A percentile compares a stretch with the other conserved stretches of the same genome.
These are phyloP conservation scores for Sinosuthora webbiana DNA, from an alignment of 2,113 vertebrate species.

Conservation along the genomic window DNA sequence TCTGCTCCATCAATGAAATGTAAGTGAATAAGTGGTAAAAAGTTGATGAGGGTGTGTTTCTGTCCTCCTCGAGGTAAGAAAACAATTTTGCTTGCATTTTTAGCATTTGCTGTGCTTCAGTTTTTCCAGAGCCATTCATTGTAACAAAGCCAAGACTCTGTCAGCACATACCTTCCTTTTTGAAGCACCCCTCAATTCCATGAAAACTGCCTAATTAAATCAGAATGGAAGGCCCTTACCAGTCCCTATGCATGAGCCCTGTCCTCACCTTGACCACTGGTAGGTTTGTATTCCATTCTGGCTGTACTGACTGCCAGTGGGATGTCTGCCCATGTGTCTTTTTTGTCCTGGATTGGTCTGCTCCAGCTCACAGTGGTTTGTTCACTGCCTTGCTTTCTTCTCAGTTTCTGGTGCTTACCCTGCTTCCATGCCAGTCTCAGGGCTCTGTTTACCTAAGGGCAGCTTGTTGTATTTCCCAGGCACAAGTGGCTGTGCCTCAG, in stretches of 20 bases:
- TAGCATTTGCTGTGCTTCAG: neutral
- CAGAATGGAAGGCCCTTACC: neutral
- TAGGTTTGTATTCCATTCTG: slow-evolving; percentile 30
- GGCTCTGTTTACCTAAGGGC: slow-evolving; percentile 52
- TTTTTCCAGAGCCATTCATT: neutral
- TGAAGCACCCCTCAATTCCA: neutral
- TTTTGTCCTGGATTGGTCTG: slow-evolving; percentile 9
- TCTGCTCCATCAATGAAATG: neutral
- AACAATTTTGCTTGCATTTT: neutral
- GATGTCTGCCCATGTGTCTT: neutral
- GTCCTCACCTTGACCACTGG: slow-evolving; percentile 52
- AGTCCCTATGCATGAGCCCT: neutral
- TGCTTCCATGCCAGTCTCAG: slow-evolving; percentile 38
- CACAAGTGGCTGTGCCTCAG: slow-evolving; percentile 44
- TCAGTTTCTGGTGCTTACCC: slow-evolving; percentile 8
- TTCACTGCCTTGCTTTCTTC: slow-evolving; percentile 35
- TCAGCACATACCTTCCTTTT: neutral
- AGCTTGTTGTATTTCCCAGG: slow-evolving; percentile 53
- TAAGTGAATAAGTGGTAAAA: neutral
- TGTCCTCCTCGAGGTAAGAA: neutral
- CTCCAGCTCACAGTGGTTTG: neutral
- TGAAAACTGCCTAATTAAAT: neutral
- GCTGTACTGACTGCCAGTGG: slow-evolving; percentile 42
- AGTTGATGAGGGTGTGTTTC: neutral
- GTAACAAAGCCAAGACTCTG: neutral